A percentile compares a stretch with the other conserved stretches of the same genome.
Evolutionary conservation across 2,797 vertebrate genomes (phyloP).

Genomic region (Tenualosa ilisha): DNA sequence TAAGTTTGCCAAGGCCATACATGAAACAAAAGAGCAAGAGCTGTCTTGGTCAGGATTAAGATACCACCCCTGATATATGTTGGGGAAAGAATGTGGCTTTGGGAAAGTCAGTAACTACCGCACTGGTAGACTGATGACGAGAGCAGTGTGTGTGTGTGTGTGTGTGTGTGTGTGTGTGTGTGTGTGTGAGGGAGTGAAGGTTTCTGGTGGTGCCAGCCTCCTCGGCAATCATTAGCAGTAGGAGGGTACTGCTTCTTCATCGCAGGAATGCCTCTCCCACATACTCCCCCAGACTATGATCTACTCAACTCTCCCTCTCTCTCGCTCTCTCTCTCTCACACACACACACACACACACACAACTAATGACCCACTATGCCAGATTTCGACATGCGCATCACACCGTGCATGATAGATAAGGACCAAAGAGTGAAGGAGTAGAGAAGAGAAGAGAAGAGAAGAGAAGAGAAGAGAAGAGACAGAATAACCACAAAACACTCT

Average conservation of each 20-base stretch:
- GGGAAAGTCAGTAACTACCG: background rate
- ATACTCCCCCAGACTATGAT: background rate
- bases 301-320: background rate
- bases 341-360: conserved; percentile 13
- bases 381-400: background rate
- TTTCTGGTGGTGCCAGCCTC: conserved; percentile 65
- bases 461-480: background rate
- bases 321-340: background rate
- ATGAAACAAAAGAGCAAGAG: background rate
- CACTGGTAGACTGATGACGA: background rate
- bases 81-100: background rate
- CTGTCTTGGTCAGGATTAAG: background rate
- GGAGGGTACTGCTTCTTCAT: conserved; percentile 50
- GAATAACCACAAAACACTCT: no score
- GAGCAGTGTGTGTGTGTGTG: background rate
- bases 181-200: conserved; percentile 38
- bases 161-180: background rate
- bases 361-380: background rate
- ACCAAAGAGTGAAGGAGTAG: background rate
- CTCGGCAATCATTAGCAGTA: conserved; percentile 59
- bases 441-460: background rate
- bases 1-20: background rate
- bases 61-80: background rate
- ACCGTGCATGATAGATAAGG: background rate
- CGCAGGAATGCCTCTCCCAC: conserved; percentile 43